Base-by-base conservation (phyloP, 2,888 invertebrate species). In the Phalera bucephala region DNA sequence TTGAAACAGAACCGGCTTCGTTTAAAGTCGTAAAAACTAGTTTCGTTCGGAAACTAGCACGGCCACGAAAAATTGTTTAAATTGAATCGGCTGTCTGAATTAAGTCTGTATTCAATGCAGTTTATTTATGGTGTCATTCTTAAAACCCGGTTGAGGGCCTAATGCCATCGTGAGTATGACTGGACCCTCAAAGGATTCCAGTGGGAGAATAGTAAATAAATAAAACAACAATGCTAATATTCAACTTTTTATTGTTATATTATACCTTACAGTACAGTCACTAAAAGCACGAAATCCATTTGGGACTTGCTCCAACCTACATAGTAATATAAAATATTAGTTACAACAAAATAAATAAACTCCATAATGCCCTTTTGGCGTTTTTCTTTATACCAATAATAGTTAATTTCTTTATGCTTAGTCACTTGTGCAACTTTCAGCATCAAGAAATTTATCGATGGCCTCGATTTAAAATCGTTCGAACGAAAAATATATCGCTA, bases 281-380 rank as follows among this genome's bases (percentile, higher is more conserved):
- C 80, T 81, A 82, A 76, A 83, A 85, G 86, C 85, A 82, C 75
- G 72, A 76, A 77, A 72, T 77, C 79, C 73, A 66, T 62, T 75
- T 70, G 78, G 81, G 77, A 78, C 79, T 72, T 63, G 68, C 70
- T 78, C 68, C 76, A 72, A 72, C 74, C 72, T 76, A 68, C 68
- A 64, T 74, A 17, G 19, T 29, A 62, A 83, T 80, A 82, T 80
- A 86, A 83, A 84, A 81, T 85, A 87, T 85, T 80, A 80, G 82
- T 87, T 80, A 82, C 65, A 85, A 84, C 84, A 78, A 86, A 87
- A 88, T 86, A 87, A 88, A 88, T 85, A 86, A 82, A 63, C 79
- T 77, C 85, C 79, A 75, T 75, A 80, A 74, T 77, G 85, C 86
- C 87, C 72, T 69, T 70, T 52, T 68, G 83, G 85, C 83, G 66